Evolutionary conservation across 1,140 invertebrate species (phyloP).

Genomic region (Palaemon carinicauda): DNA sequence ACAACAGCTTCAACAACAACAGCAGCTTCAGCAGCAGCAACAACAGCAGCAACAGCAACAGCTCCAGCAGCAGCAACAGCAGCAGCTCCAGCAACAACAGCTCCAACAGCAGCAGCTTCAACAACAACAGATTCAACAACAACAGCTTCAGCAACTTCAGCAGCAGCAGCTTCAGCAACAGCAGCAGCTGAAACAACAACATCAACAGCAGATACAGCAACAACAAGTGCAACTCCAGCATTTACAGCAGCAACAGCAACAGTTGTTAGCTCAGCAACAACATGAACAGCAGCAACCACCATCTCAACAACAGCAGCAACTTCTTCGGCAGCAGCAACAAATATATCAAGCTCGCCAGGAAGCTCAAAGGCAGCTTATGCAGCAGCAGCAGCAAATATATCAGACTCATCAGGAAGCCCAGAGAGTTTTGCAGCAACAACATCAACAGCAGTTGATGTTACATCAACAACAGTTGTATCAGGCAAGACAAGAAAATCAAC

Average conservation of each 20-base stretch:
- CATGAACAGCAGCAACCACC: slow-evolving; percentile 37
- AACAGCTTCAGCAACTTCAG: slow-evolving; percentile 39
- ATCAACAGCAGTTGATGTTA: slow-evolving; percentile 23
- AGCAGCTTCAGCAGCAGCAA: slow-evolving; percentile 47
- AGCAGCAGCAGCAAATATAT: slow-evolving; percentile 17
- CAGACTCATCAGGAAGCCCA: slow-evolving; percentile 18
- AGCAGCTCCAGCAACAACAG: slow-evolving; percentile 35
- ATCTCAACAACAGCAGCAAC: slow-evolving; percentile 13
- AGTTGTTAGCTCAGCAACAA: too few relatives aligned
- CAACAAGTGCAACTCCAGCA: slow-evolving; percentile 46
- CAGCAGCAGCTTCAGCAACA: slow-evolving; percentile 34
- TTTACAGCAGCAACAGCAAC: slow-evolving; percentile 35
- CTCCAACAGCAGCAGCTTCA: slow-evolving; percentile 46
- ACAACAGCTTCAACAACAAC: slow-evolving; percentile 40
- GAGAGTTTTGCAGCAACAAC: background rate
- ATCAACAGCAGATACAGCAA: slow-evolving; percentile 43
- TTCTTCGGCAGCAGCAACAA: slow-evolving; percentile 6
- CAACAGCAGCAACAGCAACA: slow-evolving; percentile 50
- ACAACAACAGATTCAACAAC: slow-evolving; percentile 26
- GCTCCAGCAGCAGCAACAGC: slow-evolving; percentile 45
- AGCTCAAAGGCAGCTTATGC: slow-evolving; percentile 2
- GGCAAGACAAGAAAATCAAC: background rate
- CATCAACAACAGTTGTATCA: slow-evolving; percentile 33
- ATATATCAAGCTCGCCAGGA: slow-evolving; percentile 37
- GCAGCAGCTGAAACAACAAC: slow-evolving; percentile 25